phyloP scores from a whole-genome alignment of 2,888 invertebrate species.

The Limnephilus lunatus region DNA sequence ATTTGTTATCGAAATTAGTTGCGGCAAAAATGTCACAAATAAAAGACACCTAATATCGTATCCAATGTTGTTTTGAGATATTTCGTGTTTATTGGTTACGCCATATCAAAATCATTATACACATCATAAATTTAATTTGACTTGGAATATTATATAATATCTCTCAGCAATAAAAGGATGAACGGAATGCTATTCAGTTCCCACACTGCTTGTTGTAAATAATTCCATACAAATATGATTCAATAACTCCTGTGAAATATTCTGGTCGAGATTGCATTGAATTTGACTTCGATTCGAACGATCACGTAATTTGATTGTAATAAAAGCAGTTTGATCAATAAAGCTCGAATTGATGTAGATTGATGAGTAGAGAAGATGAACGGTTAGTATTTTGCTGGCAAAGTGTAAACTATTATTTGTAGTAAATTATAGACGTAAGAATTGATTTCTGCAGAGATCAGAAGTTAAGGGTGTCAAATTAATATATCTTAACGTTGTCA shows the following conservation, averaged over 20 bases:
- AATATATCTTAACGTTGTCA: background rate
- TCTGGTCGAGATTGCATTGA: background rate
- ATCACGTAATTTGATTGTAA: background rate
- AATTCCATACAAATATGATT: background rate
- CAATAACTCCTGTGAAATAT: background rate
- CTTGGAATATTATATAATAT: background rate
- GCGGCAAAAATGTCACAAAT: constrained; percentile 22
- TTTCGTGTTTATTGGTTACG: constrained; percentile 30
- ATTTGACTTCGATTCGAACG: background rate
- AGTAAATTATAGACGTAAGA: background rate
- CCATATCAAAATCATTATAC: constrained; percentile 14
- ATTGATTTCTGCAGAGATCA: background rate
- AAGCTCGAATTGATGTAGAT: background rate
- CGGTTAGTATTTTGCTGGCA: background rate
- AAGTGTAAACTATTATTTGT: background rate
- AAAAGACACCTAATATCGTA: background rate
- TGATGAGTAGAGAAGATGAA: background rate
- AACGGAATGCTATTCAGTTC: background rate
- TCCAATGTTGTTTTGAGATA: constrained; percentile 43
- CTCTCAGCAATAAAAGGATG: background rate
- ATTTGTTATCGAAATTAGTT: constrained; percentile 26
- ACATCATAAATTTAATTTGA: background rate
- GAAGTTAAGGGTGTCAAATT: background rate
- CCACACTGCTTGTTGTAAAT: background rate
- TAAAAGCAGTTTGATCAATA: background rate